Base-by-base conservation (phyloP, 2,797 vertebrate genomes). In the Sebastes kiyomatsui region DNA sequence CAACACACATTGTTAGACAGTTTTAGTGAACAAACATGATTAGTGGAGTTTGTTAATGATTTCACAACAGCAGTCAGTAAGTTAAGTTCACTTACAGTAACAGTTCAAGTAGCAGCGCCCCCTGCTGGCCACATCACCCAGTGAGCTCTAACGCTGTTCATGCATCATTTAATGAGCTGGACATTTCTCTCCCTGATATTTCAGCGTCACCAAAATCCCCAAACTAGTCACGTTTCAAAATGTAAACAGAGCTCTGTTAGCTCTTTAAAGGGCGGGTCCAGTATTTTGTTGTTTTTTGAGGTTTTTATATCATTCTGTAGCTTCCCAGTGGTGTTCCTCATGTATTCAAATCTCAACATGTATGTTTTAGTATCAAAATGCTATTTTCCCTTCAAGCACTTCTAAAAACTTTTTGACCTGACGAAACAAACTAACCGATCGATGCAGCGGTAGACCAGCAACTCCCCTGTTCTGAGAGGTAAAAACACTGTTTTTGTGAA, bases 11-110 rank as follows among this genome's bases (percentile, higher is more conserved):
- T 64, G 83, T 87, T 81, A 85, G 79, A 87, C 55, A 18, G 75
- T 42, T 87, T 87, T 58, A 85, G 79, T 66, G n/a, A 5, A 80
- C 64, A 55, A 52, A 85, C 46, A 67, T 1, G 42, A 85, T 83
- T 82, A 85, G 73, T 80, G 30, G 22, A 59, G 80, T 87, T 79
- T 75, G 83, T 89, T 87, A 87, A 87, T 85, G 58, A 83, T 23
- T 66, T 67, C 62, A 87, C 56, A 72, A 35, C 67, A 79, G 20
- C 7, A 54, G 72, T 71, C 35, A 52, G 69, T 61, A 2, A 25
- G 25, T 49, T 18, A 3, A 30, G n/a, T n/a, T 3, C 6, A 49
- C 32, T 2, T 62, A 5, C 7, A 4, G 72, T 1, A 13, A 66
- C 32, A n/a, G 33, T 23, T 8, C 1, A 46, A 69, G 30, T 12